Evolutionary conservation across 2,888 invertebrate species (phyloP), one percentile per base, ranked within the genome.

Genomic region (Unio pictorum): DNA sequence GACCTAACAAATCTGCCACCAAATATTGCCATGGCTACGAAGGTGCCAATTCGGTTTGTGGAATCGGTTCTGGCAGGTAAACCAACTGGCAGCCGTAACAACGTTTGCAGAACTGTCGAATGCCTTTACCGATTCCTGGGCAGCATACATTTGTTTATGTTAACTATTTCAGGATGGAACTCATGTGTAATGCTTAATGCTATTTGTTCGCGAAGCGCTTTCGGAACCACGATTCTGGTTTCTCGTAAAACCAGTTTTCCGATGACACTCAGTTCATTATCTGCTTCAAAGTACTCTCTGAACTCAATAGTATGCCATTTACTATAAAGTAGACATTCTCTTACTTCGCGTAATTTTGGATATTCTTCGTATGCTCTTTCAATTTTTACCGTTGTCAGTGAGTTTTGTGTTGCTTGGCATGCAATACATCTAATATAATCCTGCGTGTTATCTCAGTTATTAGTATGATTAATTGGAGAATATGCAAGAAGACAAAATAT

Each of bases 61-160:
- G 59, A 72, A 76, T 67, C 6, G 74, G 74, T 66, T 75, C 74
- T 15, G 69, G 66, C 26, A 64, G 28, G 6, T 61, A 6, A 18
- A 69, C 73, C n/a, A 77, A 17, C 57, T 79, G 75, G 58, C 79
- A 75, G 1, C 72, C 72, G 71, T 75, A 71, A 69, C 76, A 78
- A 3, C 59, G 28, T 45, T 67, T 73, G 54, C 74, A 73, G 55
- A 18, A 69, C 11, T 68, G 57, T 61, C 78, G 76, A 20, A 76
- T 67, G 4, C 71, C 67, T 45, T 63, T 68, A 67, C 79, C 81
- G 26, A 83, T 81, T 17, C 74, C 71, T 8, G 83, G 81, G 81
- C 79, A 81, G 77, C 78, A 82, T 65, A 80, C 76, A 66, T 80
- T 79, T 0, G 69, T 30, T 30, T 6, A 30, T 30, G 30, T 30